These are phyloP conservation scores for Porites rus DNA, from an alignment of 92 coral and sea anemone genomes.

Conservation along the genomic window DNA sequence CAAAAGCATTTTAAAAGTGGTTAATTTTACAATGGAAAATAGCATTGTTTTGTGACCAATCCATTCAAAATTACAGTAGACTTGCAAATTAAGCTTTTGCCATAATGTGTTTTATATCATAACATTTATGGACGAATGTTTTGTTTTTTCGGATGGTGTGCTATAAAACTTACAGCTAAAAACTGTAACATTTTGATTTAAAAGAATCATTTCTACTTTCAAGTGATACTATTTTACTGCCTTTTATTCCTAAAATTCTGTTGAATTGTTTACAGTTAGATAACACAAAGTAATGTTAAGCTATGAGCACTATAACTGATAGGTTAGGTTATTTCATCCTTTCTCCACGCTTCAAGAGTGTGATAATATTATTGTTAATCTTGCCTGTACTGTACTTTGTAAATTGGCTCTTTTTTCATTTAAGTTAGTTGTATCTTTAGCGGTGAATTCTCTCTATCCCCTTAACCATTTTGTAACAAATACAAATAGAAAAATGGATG, in stretches of 20 bases:
- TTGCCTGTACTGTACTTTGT: slow-evolving; percentile 35
- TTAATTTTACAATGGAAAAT: neutral
- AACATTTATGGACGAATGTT: neutral
- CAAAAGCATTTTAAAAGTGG: neutral
- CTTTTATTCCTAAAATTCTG: neutral
- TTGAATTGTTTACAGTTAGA: neutral
- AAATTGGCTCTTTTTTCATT: neutral
- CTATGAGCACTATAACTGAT: neutral
- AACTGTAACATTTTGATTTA: neutral
- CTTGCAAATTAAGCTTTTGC: neutral
- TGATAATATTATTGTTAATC: slow-evolving; percentile 12
- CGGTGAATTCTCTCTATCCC: neutral
- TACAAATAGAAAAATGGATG: neutral
- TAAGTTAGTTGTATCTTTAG: neutral
- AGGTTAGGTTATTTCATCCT: neutral
- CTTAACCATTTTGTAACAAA: slow-evolving; percentile 1
- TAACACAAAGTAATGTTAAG: neutral
- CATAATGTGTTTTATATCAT: neutral
- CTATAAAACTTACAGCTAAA: neutral
- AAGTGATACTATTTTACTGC: neutral
- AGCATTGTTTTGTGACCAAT: neutral
- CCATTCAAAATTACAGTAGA: neutral
- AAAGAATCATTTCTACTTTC: too few relatives aligned
- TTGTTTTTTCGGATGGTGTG: neutral
- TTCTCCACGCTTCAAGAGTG: neutral